phyloP scores from a whole-genome alignment of 1,140 invertebrate species.

The Dinothrombium tinctorium region DNA sequence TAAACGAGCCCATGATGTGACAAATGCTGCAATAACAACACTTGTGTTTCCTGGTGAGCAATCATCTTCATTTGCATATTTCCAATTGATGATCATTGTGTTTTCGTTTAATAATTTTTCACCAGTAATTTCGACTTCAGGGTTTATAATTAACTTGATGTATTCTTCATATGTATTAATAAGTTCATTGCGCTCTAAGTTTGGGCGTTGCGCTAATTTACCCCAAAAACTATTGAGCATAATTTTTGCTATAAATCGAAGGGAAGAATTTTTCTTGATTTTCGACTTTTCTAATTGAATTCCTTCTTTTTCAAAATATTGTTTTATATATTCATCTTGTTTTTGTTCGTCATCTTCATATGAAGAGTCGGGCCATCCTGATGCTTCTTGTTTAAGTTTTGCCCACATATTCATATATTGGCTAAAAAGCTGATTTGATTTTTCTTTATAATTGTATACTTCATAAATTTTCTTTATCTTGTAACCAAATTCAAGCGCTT shows the following conservation, averaged over 20 bases:
- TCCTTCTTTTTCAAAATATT: constrained; percentile 19
- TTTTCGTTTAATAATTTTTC: no score
- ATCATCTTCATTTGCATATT: neutral
- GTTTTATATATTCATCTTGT: constrained; percentile 18
- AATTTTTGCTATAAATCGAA: constrained; percentile 15
- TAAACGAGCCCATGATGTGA: constrained; percentile 2
- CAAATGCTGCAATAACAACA: constrained; percentile 1
- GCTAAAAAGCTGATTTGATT: constrained; percentile 9
- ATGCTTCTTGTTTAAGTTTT: constrained; percentile 15
- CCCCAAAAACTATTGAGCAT: constrained; percentile 17
- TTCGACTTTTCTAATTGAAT: constrained; percentile 18
- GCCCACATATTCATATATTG: constrained; percentile 14
- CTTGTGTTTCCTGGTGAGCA: neutral
- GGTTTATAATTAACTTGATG: no score
- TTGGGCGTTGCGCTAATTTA: constrained; percentile 18
- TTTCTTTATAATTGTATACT: constrained; percentile 13
- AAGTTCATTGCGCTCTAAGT: constrained; percentile 16
- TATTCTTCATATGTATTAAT: constrained; percentile 13
- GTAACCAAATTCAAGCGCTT: constrained; percentile 4
- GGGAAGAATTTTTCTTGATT: constrained; percentile 20
- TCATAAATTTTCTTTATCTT: constrained; percentile 12
- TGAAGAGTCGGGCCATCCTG: neutral
- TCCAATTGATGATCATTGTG: neutral
- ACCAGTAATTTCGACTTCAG: no score
- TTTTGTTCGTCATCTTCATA: no score